Base-by-base conservation (phyloP, 2,888 invertebrate genomes). In the Cremastinae sp. region DNA sequence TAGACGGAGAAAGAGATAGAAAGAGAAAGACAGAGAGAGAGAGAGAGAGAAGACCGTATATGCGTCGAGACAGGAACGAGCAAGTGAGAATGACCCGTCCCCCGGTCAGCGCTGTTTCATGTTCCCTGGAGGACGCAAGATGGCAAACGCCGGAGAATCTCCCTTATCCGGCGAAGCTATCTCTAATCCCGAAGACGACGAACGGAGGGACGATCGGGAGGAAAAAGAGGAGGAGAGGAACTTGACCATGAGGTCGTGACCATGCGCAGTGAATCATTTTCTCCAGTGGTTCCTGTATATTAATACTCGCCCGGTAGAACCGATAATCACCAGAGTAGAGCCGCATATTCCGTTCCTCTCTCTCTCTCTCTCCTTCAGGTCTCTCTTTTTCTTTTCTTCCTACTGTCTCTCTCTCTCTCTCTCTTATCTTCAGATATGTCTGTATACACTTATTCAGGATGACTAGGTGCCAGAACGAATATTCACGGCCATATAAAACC, bases 211-310 rank as follows among this genome's bases (percentile, higher is more conserved):
- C 1, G 41, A 41, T 14, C 5, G 12, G 1, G 20, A 41, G 20
- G 51, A 41, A 28, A 55, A 35, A 14, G 35, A n/a, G 73, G 41
- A 20, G 47, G 28, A 4, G 14, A n/a, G 41, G 59, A 20, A 35
- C 43, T 58, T 62, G 71, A 55, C 74, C 62, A 56, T 69, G 74
- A 71, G 75, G 68, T 72, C 72, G 68, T 72, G 68, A 56, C 62
- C 35, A 72, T 62, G 61, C 68, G 68, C 68, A 62, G 72, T 72
- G 72, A 76, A 76, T 76, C 76, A 76, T 72, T 72, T 75, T 73
- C 76, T 76, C 64, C 43, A 59, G 58, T 66, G 66, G 64, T 58
- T 68, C 69, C 58, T 62, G 61, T 55, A 43, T 71, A 71, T 56
- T 64, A 64, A 62, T 71, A 56, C 55, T 56, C 47, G 45, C 59